Base-by-base conservation (phyloP, 1,140 invertebrate species). In the Antheraea mylitta region DNA sequence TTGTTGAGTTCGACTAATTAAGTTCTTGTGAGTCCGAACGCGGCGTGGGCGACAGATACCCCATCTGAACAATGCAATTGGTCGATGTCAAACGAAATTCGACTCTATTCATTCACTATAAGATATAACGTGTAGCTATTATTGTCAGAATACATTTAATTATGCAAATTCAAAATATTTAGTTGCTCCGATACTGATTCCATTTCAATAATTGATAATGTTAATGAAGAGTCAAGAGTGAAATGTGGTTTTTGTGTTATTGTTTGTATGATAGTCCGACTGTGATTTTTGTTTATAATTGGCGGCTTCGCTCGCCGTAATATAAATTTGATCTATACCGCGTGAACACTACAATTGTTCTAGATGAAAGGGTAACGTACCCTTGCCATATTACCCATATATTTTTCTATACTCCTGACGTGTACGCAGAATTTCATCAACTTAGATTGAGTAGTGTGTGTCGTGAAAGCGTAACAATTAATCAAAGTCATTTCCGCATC, bases 1-100 rank as follows among this genome's bases (percentile, higher is more conserved):
- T 79, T 75, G 80, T 80, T 85, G 83, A 85, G 78, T 75, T 74
- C 75, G 65, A 82, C 85, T 87, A 89, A 89, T 89, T 87, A 89
- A 89, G 86, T 86, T 86, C 83, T 86, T 82, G 80, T 85, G 77
- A 67, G 76, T 79, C 73, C 78, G 77, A 71, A 81, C 75, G 73
- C 70, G 69, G 77, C 77, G 86, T 89, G 75, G 86, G 85, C 75
- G 82, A 70, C 18, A 67, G 62, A 70, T 66, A 69, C 66, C 66
- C 68, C 67, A 61, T 74, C 79, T 76, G 78, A 78, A 76, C 76
- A 73, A 77, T 80, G 74, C 71, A 74, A 63, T 59, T 60, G 63
- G 30, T 30, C 63, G 48, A 11, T n/a, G 19, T 65, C 68, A 67
- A 69, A 16, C 19, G 48, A 76, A 68, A 67, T 10, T 62, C 30